Evolutionary conservation across 2,113 vertebrate species (phyloP).

Genomic region (Oncorhynchus keta): DNA sequence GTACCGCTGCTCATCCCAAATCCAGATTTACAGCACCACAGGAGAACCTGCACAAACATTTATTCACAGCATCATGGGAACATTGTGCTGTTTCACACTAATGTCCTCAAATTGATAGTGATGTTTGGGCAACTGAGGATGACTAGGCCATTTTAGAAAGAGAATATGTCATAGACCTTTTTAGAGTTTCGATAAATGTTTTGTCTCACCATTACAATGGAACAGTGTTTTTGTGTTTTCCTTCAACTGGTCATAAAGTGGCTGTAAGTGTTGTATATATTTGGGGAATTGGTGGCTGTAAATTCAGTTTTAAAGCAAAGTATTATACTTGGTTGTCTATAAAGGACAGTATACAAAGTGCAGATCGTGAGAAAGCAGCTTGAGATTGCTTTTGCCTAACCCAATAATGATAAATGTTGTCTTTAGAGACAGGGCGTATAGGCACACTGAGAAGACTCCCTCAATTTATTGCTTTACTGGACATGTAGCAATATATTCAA

Average conservation of each 20-base stretch:
- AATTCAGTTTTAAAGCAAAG: neutral
- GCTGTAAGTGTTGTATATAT: neutral
- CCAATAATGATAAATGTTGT: neutral
- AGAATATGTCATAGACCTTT: neutral
- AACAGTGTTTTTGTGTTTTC: neutral
- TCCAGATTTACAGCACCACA: conserved; percentile 41
- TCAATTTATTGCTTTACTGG: neutral
- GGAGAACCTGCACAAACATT: conserved; percentile 50
- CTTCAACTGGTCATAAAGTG: neutral
- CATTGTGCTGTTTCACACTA: conserved; percentile 15
- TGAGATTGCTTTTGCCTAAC: neutral
- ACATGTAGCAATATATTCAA: neutral
- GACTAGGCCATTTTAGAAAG: conserved; percentile 20
- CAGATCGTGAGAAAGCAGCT: neutral
- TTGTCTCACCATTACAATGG: neutral
- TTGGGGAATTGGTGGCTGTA: neutral
- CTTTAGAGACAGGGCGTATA: neutral
- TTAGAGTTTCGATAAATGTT: neutral
- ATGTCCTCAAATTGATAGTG: conserved; percentile 33
- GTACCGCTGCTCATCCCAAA: conserved; percentile 26
- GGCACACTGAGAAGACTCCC: neutral
- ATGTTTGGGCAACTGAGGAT: conserved; percentile 36
- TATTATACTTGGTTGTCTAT: no score
- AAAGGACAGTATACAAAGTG: no score
- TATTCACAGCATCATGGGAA: conserved; percentile 43